These are phyloP conservation scores for Poeciliopsis paucimaculata DNA, from an alignment of 2,797 vertebrate species.

Conservation along the genomic window DNA sequence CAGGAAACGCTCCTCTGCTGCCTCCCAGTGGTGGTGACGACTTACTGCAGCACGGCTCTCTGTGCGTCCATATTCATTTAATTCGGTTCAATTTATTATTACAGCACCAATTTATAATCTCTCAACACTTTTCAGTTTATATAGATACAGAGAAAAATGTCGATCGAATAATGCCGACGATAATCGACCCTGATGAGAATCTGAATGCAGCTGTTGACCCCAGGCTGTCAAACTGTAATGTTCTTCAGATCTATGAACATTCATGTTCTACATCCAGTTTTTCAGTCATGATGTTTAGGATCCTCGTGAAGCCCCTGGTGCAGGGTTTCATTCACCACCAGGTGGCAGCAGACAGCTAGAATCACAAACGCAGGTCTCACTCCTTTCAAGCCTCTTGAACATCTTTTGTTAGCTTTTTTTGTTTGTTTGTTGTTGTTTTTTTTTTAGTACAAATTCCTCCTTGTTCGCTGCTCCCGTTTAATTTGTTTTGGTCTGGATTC, in stretches of 20 bases:
- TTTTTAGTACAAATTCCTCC: not conserved
- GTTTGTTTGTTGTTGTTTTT: not conserved
- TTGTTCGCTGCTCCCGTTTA: not conserved
- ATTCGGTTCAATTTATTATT: not conserved
- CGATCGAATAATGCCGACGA: not conserved
- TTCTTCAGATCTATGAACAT: not conserved
- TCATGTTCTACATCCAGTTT: not conserved
- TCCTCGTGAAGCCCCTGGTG: not conserved
- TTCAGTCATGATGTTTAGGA: not conserved
- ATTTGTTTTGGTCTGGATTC: not conserved
- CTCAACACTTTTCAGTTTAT: not conserved
- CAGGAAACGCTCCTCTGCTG: not conserved
- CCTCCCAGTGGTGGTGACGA: not conserved
- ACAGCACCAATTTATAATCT: not conserved
- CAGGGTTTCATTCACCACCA: not conserved
- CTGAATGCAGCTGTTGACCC: not conserved
- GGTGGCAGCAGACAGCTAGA: not conserved
- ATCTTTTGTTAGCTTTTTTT: not conserved
- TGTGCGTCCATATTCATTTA: not conserved
- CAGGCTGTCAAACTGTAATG: not conserved
- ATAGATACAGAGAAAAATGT: not conserved
- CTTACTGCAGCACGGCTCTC: not conserved
- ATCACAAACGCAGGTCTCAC: not conserved
- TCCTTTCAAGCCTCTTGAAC: not conserved
- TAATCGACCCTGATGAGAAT: not conserved